phyloP scores from a whole-genome alignment of 2,113 vertebrate species.

The Trematocara variabile region DNA sequence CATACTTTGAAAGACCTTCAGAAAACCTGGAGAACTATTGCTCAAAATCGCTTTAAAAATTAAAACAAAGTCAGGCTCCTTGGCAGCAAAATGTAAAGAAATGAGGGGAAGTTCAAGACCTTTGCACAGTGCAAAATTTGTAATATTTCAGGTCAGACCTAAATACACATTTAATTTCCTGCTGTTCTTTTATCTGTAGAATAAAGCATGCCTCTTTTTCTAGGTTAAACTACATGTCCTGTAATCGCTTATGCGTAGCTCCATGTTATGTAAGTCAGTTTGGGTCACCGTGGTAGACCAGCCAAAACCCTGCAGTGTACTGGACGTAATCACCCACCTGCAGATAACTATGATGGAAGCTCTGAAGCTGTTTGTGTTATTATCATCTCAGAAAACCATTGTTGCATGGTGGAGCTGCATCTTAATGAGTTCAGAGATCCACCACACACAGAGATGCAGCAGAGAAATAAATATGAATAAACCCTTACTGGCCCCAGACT shows the following conservation, averaged over 20 bases:
- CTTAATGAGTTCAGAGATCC: constrained; percentile 48
- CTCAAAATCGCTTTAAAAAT: neutral
- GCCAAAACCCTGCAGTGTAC: constrained; percentile 15
- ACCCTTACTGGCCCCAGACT: neutral
- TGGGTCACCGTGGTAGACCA: constrained; percentile 10
- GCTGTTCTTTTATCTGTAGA: neutral
- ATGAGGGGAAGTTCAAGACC: neutral
- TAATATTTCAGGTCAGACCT: neutral
- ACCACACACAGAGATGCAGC: constrained; percentile 27
- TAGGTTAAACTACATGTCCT: neutral
- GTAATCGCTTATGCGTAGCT: neutral
- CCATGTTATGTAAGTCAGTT: constrained; percentile 7
- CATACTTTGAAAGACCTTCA: neutral
- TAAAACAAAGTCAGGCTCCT: neutral
- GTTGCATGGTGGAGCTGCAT: constrained; percentile 30
- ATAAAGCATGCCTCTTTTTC: neutral
- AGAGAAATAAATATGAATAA: constrained; percentile 54
- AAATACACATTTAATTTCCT: neutral
- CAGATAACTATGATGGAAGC: constrained; percentile 43
- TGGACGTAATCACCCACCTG: constrained; percentile 55
- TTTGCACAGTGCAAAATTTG: neutral
- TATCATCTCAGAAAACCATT: constrained; percentile 44
- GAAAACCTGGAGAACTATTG: neutral
- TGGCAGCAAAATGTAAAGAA: neutral
- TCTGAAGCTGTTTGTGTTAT: constrained; percentile 42